phyloP scores from a whole-genome alignment of 1,140 invertebrate genomes.

The Temnothorax longispinosus region DNA sequence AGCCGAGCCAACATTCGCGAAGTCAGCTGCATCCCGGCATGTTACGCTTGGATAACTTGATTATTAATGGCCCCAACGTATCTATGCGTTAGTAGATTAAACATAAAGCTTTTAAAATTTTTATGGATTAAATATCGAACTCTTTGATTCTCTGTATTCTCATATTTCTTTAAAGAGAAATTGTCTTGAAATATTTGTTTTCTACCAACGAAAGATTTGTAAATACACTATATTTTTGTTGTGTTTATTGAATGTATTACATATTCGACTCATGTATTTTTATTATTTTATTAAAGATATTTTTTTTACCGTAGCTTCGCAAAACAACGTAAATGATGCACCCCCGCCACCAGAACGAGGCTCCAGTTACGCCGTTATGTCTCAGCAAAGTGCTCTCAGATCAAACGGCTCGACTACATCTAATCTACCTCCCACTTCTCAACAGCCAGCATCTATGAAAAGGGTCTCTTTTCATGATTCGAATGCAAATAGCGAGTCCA shows the following conservation, averaged over 20 bases:
- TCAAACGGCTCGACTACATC: constrained; percentile 83
- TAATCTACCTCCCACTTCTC: constrained; percentile 81
- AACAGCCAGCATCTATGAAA: constrained; percentile 82
- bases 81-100: constrained; percentile 75
- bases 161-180: background rate
- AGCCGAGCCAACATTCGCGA: constrained; percentile 78
- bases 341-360: constrained; percentile 92
- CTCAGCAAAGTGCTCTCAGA: constrained; percentile 85
- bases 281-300: constrained; percentile 35
- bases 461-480: constrained; percentile 93
- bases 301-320: constrained; percentile 74
- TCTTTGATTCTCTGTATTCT: background rate
- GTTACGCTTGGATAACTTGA: constrained; percentile 86
- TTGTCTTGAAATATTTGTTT: background rate
- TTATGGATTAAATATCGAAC: background rate
- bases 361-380: constrained; percentile 93
- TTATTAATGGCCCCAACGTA: constrained; percentile 85
- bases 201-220: background rate
- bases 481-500: constrained; percentile 87
- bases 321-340: constrained; percentile 84
- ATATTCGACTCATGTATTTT: background rate
- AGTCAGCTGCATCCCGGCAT: constrained; percentile 81
- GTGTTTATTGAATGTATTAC: background rate
- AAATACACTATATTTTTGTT: background rate
- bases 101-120: background rate